phyloP scores from a whole-genome alignment of 2,113 vertebrate species.

The Dunckerocampus dactyliophorus region DNA sequence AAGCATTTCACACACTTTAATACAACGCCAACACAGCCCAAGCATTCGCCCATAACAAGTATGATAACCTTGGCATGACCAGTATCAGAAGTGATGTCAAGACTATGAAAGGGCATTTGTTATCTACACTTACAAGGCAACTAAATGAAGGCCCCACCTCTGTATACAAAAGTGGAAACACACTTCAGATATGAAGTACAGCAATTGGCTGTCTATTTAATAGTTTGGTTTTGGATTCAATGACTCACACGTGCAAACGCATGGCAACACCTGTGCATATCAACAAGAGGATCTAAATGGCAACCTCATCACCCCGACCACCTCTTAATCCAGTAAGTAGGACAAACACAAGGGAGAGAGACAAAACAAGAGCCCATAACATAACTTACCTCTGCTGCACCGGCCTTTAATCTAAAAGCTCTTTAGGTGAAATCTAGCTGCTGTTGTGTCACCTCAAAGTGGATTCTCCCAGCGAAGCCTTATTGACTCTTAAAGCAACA shows the following conservation, averaged over 20 bases:
- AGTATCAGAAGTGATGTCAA: constrained; percentile 11
- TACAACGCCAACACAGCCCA: constrained; percentile 9
- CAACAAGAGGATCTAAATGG: constrained; percentile 33
- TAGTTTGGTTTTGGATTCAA: constrained; percentile 17
- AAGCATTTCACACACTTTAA: constrained; percentile 25
- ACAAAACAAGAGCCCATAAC: constrained; percentile 45
- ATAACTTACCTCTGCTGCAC: constrained; percentile 65
- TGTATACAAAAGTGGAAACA: background rate
- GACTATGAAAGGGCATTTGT: constrained; percentile 10
- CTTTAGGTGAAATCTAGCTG: constrained; percentile 59
- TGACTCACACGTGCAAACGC: constrained; percentile 23
- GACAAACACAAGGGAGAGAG: constrained; percentile 51
- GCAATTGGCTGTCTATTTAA: background rate
- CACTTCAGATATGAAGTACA: constrained; percentile 19
- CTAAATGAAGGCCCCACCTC: background rate
- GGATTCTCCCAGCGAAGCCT: constrained; percentile 51
- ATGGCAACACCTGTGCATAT: constrained; percentile 50
- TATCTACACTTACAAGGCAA: constrained; percentile 6
- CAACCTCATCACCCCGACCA: constrained; percentile 23
- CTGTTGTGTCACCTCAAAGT: constrained; percentile 64
- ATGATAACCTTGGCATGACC: background rate
- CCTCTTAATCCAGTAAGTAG: constrained; percentile 39
- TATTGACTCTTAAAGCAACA: constrained; percentile 60
- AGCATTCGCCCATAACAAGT: constrained; percentile 4
- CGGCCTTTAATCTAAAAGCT: constrained; percentile 68